Percentiles rank a stretch among this genome's conserved stretches.
phyloP scores from a whole-genome alignment of 2,797 vertebrate species.

The Molossus molossus region DNA sequence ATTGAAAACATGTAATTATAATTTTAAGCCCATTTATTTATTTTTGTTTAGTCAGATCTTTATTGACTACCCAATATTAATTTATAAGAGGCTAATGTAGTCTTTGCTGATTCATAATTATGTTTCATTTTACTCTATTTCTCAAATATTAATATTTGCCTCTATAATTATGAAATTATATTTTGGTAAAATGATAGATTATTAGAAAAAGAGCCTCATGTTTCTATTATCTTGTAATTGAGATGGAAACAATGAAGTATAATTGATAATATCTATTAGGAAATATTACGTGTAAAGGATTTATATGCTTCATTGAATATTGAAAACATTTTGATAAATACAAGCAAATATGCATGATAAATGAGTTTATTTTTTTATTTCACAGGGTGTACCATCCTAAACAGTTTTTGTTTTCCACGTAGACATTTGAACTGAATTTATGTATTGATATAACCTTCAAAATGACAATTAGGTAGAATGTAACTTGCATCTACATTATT shows the following conservation, averaged over 20 bases:
- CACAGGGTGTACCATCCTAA: not conserved
- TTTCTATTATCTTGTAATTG: conserved; percentile 42
- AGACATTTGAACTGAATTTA: conserved; percentile 56
- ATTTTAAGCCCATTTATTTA: conserved; percentile 62
- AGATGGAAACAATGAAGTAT: not conserved
- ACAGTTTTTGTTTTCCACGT: conserved; percentile 38
- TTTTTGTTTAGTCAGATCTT: conserved; percentile 57
- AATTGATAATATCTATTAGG: not conserved
- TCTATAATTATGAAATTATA: conserved; percentile 52
- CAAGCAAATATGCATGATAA: conserved; percentile 40
- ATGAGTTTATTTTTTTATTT: conserved; percentile 38
- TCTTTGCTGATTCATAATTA: conserved; percentile 43
- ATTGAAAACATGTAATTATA: not conserved
- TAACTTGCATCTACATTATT: conserved; percentile 21
- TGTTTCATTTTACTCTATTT: conserved; percentile 56
- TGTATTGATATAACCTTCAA: conserved; percentile 8
- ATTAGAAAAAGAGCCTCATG: conserved; percentile 41
- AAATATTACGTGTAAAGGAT: not conserved
- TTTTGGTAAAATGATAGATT: conserved; percentile 50
- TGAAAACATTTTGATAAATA: conserved; percentile 50
- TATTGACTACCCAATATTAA: conserved; percentile 5
- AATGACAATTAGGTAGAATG: not conserved
- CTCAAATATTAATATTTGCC: conserved; percentile 23
- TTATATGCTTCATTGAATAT: conserved; percentile 58
- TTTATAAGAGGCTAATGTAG: not conserved